Percentiles rank a stretch among this genome's conserved stretches.
These are phyloP conservation scores for Larimichthys crocea DNA, from an alignment of 2,113 vertebrate genomes.

Conservation along the genomic window DNA sequence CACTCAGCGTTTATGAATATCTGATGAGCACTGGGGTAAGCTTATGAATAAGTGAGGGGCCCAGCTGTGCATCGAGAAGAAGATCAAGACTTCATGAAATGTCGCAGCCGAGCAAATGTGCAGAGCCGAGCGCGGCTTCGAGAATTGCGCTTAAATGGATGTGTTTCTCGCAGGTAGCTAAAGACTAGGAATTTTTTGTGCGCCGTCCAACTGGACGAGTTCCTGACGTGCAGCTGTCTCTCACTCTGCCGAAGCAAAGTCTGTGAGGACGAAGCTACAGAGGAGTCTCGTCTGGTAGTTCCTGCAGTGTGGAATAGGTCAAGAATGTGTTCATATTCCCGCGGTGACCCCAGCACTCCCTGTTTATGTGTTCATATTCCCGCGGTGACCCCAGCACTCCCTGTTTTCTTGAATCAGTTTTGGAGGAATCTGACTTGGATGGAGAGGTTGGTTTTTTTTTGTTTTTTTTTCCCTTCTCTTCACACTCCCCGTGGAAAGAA, in stretches of 20 bases:
- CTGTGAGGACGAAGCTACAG: not conserved
- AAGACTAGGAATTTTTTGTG: conserved; percentile 1
- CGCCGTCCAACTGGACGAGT: not conserved
- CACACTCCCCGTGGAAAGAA: conserved; percentile 43
- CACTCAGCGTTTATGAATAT: conserved; percentile 75
- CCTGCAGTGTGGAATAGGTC: conserved; percentile 14
- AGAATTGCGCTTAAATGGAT: not conserved
- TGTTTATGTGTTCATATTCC: conserved; percentile 38
- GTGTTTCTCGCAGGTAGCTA: not conserved
- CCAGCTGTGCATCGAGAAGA: conserved; percentile 63
- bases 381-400: conserved; percentile 24
- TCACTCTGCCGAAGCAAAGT: not conserved
- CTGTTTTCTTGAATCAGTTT: conserved; percentile 17
- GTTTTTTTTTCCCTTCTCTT: not conserved
- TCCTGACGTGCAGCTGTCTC: not conserved
- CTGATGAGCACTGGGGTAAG: conserved; percentile 62
- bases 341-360: conserved; percentile 24
- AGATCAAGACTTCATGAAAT: conserved; percentile 53
- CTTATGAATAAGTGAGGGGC: conserved; percentile 76
- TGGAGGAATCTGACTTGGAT: conserved; percentile 33
- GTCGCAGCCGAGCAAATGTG: not conserved
- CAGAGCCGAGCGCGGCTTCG: not conserved
- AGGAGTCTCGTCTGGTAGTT: not conserved
- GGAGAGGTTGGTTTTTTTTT: conserved; percentile 19
- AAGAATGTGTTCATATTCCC: conserved; percentile 36